These are phyloP conservation scores for Ctenomys sociabilis DNA, from an alignment of 2,113 vertebrate species.

Conservation along the genomic window DNA sequence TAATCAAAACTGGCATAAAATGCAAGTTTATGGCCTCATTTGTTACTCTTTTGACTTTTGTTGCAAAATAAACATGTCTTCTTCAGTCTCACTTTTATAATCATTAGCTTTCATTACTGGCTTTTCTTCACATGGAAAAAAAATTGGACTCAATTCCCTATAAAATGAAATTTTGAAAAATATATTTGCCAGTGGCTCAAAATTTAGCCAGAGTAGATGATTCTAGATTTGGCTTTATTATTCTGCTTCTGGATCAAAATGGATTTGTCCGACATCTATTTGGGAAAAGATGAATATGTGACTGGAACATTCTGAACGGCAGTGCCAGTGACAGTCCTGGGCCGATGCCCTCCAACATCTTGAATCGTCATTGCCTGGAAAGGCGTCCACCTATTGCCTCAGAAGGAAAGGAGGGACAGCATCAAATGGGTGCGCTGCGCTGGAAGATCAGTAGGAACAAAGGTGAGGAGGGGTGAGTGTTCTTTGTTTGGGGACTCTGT, in stretches of 20 bases:
- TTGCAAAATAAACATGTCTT: constrained; percentile 71
- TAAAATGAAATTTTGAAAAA: constrained; percentile 76
- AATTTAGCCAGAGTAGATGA: constrained; percentile 70
- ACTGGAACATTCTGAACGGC: constrained; percentile 78
- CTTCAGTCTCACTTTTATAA: constrained; percentile 71
- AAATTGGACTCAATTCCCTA: constrained; percentile 64
- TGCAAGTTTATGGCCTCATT: constrained; percentile 58
- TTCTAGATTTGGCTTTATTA: constrained; percentile 76
- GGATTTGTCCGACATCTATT: constrained; percentile 80
- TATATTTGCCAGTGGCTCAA: constrained; percentile 69
- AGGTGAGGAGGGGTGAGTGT: neutral
- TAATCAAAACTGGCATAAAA: constrained; percentile 71
- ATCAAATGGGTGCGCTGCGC: constrained; percentile 18
- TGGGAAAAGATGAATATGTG: constrained; percentile 74
- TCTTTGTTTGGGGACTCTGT: neutral
- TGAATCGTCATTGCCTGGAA: constrained; percentile 77
- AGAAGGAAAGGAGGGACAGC: neutral
- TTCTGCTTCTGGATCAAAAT: constrained; percentile 79
- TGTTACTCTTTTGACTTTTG: constrained; percentile 50
- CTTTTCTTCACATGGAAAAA: constrained; percentile 69
- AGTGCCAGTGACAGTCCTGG: constrained; percentile 72
- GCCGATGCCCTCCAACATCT: constrained; percentile 67
- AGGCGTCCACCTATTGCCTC: constrained; percentile 48
- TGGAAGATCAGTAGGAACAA: neutral
- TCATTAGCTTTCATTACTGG: constrained; percentile 68